phyloP scores from a whole-genome alignment of 2,888 invertebrate species.

The Quadroppia sp. region DNA sequence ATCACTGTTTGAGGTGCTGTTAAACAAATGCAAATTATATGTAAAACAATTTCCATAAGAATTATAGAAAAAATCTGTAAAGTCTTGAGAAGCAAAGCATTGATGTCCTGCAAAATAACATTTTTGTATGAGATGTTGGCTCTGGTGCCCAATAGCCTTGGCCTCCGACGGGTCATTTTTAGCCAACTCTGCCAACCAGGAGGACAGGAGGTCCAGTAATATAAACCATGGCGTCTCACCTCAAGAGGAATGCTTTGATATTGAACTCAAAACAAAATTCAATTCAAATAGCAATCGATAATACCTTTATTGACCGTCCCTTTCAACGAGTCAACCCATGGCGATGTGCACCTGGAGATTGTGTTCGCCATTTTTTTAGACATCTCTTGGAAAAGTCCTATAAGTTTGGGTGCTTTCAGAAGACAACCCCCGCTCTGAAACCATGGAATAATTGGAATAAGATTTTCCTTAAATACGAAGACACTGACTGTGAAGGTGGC shows the following conservation, averaged over 20 bases:
- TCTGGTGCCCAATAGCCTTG: constrained; percentile 39
- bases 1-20: no score
- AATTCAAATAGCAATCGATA: no score
- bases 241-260: not conserved
- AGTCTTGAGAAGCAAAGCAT: constrained; percentile 31
- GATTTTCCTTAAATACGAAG: not conserved
- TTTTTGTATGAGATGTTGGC: constrained; percentile 35
- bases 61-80: constrained; percentile 40
- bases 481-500: constrained; percentile 38
- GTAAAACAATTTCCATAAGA: constrained; percentile 44
- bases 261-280: not conserved
- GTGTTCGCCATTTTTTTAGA: constrained; percentile 36
- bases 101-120: constrained; percentile 42
- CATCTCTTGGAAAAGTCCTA: constrained; percentile 38
- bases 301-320: constrained; percentile 24
- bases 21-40: constrained; percentile 40
- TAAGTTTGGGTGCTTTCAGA: constrained; percentile 39
- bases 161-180: constrained; percentile 39
- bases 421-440: constrained; percentile 40
- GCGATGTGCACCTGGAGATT: constrained; percentile 40
- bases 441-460: no score
- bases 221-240: constrained; percentile 43
- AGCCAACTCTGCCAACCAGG: constrained; percentile 43
- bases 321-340: constrained; percentile 41
- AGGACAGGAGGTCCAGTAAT: constrained; percentile 37